Evolutionary conservation across 2,113 vertebrate species (phyloP).

Genomic region (Talpa occidentalis): DNA sequence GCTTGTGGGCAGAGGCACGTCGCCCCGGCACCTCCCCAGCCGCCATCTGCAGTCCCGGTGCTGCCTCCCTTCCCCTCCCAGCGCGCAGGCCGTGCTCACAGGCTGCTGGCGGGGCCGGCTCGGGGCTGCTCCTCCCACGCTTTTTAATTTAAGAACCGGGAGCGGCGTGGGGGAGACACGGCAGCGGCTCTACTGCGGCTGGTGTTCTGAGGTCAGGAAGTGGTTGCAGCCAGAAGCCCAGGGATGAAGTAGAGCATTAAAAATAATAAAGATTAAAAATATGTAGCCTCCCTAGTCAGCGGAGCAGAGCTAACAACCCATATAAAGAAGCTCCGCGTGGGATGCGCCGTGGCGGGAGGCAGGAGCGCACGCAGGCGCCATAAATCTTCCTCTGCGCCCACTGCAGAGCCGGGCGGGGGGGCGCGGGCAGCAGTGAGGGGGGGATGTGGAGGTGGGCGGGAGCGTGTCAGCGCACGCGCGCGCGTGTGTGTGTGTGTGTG

Average conservation of each 20-base stretch:
- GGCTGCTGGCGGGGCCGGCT: constrained; percentile 60
- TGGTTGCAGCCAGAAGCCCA: constrained; percentile 77
- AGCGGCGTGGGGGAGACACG: constrained; percentile 79
- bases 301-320: constrained; percentile 81
- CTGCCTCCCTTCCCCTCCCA: no score
- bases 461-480: not conserved
- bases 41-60: no score
- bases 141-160: constrained; percentile 85
- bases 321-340: constrained; percentile 81
- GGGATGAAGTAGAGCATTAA: constrained; percentile 80
- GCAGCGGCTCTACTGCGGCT: constrained; percentile 76
- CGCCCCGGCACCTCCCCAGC: no score
- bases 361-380: constrained; percentile 72
- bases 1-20: no score
- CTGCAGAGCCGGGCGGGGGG: constrained; percentile 76
- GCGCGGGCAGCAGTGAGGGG: constrained; percentile 36
- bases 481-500: constrained; percentile 56
- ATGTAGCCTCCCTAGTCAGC: constrained; percentile 82
- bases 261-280: constrained; percentile 83
- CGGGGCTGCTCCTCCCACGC: constrained; percentile 74
- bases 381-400: constrained; percentile 79
- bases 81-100: no score
- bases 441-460: not conserved
- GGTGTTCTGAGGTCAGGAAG: constrained; percentile 80
- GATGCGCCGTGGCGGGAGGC: constrained; percentile 75